These are phyloP conservation scores for Ammodytes marinus DNA, from an alignment of 2,113 vertebrate genomes.

Conservation along the genomic window DNA sequence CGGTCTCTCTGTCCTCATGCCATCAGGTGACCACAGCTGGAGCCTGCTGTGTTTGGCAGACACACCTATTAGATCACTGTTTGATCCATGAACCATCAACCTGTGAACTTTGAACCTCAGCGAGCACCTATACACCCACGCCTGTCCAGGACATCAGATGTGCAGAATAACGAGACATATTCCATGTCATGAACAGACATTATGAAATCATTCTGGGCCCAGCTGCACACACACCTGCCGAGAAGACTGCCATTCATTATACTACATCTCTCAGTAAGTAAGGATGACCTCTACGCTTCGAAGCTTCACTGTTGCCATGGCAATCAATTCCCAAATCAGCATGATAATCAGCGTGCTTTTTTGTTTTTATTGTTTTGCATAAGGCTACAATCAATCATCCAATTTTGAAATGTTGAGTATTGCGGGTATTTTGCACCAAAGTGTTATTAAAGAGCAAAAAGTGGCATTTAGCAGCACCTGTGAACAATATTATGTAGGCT, in stretches of 20 bases:
- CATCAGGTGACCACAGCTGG: slow-evolving; percentile 33
- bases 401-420: too few species aligned
- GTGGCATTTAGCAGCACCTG: not conserved
- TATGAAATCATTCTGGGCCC: not conserved
- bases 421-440: too few species aligned
- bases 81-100: slow-evolving; percentile 17
- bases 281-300: too few species aligned
- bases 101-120: not conserved
- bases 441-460: too few species aligned
- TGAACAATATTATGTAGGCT: not conserved
- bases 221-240: not conserved
- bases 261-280: not conserved
- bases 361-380: too few species aligned
- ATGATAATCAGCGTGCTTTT: too few species aligned
- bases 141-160: slow-evolving; percentile 35
- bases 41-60: slow-evolving; percentile 10
- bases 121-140: slow-evolving; percentile 26
- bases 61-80: slow-evolving; percentile 22
- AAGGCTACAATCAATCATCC: too few species aligned
- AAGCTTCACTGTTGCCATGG: too few species aligned
- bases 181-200: not conserved
- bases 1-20: not conserved
- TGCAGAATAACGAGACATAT: not conserved
- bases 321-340: too few species aligned
- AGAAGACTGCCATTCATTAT: not conserved